Evolutionary conservation across 2,113 vertebrate species (phyloP).

Genomic region (Melanocharis versteri): DNA sequence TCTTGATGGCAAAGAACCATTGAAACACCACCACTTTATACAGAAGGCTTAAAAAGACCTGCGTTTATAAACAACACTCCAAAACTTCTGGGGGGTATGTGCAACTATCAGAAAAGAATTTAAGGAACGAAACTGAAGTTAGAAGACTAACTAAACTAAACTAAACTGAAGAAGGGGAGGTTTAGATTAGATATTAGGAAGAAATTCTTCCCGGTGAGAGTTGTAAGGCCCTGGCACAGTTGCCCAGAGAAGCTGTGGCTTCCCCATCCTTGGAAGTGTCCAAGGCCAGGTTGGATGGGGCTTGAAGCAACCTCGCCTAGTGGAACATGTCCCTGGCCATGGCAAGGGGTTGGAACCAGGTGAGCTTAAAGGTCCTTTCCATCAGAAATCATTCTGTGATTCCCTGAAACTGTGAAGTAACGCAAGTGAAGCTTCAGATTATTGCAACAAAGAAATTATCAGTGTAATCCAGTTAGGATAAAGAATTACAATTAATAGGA

Average conservation of each 20-base stretch:
- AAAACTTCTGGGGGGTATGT: accelerated
- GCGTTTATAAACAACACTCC: accelerated
- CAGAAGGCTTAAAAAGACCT: accelerated
- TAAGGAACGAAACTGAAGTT: background rate
- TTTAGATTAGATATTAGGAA: background rate
- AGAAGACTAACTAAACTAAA: background rate
- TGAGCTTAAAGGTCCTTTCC: background rate
- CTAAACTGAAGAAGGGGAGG: background rate
- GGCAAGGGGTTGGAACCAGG: background rate
- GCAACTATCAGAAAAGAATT: background rate
- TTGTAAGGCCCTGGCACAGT: background rate
- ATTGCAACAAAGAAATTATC: background rate
- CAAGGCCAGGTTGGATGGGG: accelerated
- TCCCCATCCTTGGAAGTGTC: background rate
- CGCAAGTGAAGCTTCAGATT: background rate
- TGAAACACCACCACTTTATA: accelerated
- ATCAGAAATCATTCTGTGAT: background rate
- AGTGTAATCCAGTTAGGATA: background rate
- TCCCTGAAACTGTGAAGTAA: background rate
- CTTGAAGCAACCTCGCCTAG: accelerated
- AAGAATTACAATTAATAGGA: background rate
- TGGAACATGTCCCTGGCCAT: background rate
- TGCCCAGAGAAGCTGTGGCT: background rate
- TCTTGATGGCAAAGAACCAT: accelerated
- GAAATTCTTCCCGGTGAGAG: background rate